These are phyloP conservation scores for Euthynnus affinis DNA, from an alignment of 2,797 vertebrate species.

Conservation along the genomic window DNA sequence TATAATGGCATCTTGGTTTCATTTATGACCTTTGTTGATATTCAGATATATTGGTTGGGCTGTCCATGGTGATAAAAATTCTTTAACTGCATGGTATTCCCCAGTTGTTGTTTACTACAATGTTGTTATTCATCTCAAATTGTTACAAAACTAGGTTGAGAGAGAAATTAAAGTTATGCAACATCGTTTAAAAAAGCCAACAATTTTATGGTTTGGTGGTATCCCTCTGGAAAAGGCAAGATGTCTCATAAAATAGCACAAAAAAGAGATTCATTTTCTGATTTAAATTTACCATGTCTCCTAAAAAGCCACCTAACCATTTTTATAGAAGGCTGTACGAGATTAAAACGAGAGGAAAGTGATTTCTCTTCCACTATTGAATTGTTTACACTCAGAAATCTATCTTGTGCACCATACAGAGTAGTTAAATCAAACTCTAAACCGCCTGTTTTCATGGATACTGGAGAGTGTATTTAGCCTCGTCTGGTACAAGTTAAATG, in stretches of 20 bases:
- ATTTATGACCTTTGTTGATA: constrained; percentile 51
- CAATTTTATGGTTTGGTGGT: constrained; percentile 83
- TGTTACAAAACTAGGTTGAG: constrained; percentile 64
- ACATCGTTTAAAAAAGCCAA: constrained; percentile 77
- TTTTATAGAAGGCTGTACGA: constrained; percentile 80
- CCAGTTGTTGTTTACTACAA: neutral
- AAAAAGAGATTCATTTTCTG: constrained; percentile 70
- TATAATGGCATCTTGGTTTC: constrained; percentile 21
- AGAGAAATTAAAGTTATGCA: constrained; percentile 79
- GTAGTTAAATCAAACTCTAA: constrained; percentile 78
- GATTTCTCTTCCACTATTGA: constrained; percentile 78
- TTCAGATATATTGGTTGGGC: constrained; percentile 43
- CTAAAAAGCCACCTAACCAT: constrained; percentile 68
- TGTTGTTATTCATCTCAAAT: constrained; percentile 42
- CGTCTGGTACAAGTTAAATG: constrained; percentile 80
- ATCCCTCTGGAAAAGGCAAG: constrained; percentile 78
- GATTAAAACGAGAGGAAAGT: constrained; percentile 73
- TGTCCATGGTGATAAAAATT: constrained; percentile 44
- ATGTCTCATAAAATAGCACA: constrained; percentile 78
- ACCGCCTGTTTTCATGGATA: constrained; percentile 77
- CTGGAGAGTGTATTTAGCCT: constrained; percentile 73
- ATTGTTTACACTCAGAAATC: constrained; percentile 80
- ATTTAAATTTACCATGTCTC: constrained; percentile 78
- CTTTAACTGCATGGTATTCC: constrained; percentile 56
- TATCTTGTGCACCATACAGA: constrained; percentile 65